Conservation (phyloP, 2,797 vertebrate genomes). For the Hybognathus amarus region DNA sequence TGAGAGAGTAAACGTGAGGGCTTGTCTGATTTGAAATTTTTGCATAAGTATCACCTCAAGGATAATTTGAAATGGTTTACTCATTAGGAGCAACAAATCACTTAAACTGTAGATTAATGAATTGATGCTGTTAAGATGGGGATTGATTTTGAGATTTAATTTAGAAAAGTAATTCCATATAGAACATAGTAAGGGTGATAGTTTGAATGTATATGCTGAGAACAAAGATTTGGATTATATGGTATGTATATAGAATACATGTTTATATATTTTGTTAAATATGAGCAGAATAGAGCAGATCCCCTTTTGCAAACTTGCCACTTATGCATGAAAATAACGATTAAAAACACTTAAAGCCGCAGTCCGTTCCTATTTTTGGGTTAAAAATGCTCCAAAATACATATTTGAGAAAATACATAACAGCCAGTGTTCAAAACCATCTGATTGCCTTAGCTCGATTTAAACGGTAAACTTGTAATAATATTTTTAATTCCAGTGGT, state of each 20-base stretch:
- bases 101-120: slow-evolving; percentile 72
- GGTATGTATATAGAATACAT: not conserved
- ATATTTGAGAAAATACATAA: too few species aligned
- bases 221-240: not conserved
- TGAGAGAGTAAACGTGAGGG: slow-evolving; percentile 72
- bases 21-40: slow-evolving; percentile 71
- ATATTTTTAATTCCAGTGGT: too few species aligned
- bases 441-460: too few species aligned
- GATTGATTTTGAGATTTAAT: slow-evolving; percentile 52
- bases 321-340: not conserved
- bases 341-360: too few species aligned
- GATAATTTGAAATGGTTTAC: slow-evolving; percentile 70
- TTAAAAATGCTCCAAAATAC: too few species aligned
- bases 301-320: not conserved
- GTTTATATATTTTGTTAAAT: not conserved
- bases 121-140: slow-evolving; percentile 56
- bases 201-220: not conserved
- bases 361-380: too few species aligned
- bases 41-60: slow-evolving; percentile 70
- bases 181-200: slow-evolving; percentile 15
- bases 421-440: too few species aligned
- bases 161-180: slow-evolving; percentile 39
- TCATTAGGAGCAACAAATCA: slow-evolving; percentile 72
- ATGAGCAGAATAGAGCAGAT: not conserved
- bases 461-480: too few species aligned